These are phyloP conservation scores for Chironomus striatipennis DNA, from an alignment of 1,140 invertebrate genomes.

Conservation along the genomic window DNA sequence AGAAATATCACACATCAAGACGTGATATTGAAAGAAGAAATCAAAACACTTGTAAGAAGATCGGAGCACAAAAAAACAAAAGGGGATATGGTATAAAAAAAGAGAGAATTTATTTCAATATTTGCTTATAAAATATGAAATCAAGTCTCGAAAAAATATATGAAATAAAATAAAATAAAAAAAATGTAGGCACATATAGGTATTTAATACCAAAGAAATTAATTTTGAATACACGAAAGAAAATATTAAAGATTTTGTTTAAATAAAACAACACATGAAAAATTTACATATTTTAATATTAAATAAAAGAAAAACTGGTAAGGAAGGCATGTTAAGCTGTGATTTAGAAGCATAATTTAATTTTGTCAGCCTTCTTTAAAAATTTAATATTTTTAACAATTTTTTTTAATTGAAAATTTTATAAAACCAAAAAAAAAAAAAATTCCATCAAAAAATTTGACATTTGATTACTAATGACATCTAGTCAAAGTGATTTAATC, in stretches of 20 bases:
- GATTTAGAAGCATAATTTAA: no score
- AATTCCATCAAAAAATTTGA: no score
- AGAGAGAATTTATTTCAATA: conserved; percentile 1
- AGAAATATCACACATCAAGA: conserved; percentile 7
- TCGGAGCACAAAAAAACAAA: not conserved
- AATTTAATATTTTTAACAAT: no score
- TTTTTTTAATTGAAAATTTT: not conserved
- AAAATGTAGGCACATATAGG: not conserved
- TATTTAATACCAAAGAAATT: conserved; percentile 10
- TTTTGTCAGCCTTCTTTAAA: no score
- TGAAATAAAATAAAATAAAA: no score
- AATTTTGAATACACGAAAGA: conserved; percentile 3
- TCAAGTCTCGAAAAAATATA: not conserved
- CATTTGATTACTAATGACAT: no score
- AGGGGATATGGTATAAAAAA: not conserved
- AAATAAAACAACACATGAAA: conserved; percentile 9
- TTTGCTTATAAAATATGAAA: conserved; percentile 10
- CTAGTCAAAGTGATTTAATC: no score
- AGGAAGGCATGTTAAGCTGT: no score
- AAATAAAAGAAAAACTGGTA: not conserved
- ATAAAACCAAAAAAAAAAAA: no score
- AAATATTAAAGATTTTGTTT: conserved; percentile 4
- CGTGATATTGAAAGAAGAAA: not conserved
- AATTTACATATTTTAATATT: conserved; percentile 15
- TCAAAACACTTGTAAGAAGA: conserved; percentile 13